Percentiles rank a stretch among this genome's conserved stretches.
Conservation (phyloP, 1,140 invertebrate genomes). For the Rhynchophorus ferrugineus region DNA sequence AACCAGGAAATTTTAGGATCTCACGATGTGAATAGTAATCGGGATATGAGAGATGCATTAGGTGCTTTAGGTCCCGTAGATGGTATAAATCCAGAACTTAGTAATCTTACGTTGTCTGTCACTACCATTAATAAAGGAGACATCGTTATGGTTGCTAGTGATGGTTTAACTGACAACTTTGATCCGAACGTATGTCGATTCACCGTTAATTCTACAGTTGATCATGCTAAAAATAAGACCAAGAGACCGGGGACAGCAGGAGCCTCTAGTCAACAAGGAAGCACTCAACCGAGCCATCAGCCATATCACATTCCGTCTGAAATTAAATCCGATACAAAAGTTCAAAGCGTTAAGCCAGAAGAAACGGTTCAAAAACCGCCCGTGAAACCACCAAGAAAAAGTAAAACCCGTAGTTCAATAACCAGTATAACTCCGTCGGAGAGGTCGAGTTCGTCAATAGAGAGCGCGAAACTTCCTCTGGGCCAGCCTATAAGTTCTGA, state of each 20-base stretch:
- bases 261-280: constrained; percentile 1
- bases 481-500: not conserved
- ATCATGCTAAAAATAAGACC: constrained; percentile 1
- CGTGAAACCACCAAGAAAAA: constrained; percentile 31
- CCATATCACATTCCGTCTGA: not conserved
- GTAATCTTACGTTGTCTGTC: constrained; percentile 84
- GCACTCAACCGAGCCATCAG: not conserved
- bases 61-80: constrained; percentile 86
- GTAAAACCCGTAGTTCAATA: constrained; percentile 20
- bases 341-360: too few relatives aligned
- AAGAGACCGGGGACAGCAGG: constrained; percentile 9
- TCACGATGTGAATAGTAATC: constrained; percentile 81
- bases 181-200: constrained; percentile 92
- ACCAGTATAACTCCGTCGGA: constrained; percentile 19
- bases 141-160: constrained; percentile 82
- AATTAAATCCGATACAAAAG: not conserved
- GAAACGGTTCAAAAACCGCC: constrained; percentile 25
- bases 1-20: too few relatives aligned
- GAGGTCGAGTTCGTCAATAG: constrained; percentile 19
- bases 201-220: constrained; percentile 50
- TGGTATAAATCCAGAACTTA: constrained; percentile 72
- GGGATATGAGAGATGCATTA: constrained; percentile 86
- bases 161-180: constrained; percentile 91
- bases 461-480: not conserved
- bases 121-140: constrained; percentile 77